Evolutionary conservation across 2,888 invertebrate genomes (phyloP), one percentile per base, ranked within the genome.

Genomic region (Cylloceria caligata): DNA sequence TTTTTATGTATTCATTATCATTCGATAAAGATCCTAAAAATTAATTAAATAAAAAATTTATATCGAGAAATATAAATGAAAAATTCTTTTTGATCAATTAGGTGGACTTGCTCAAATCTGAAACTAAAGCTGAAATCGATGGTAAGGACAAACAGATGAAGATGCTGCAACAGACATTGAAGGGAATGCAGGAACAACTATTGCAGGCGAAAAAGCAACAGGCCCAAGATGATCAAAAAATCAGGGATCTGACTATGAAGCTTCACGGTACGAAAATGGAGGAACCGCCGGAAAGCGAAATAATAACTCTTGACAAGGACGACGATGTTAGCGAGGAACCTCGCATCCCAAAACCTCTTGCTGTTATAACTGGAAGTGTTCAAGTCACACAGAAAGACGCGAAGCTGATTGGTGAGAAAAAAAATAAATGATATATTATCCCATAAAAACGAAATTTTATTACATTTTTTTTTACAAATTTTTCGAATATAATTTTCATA

Each of bases 121-220:
- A 98, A 89, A 94, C 96, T 60, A 95, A 96, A 90, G 94, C 95
- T 74, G 97, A 97, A 88, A 94, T 97, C 86, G 97, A 97, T 81
- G 95, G 96, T 80, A 97, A 97, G 91, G 97, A 97, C 21, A 96
- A 97, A 88, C 97, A 98, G 92, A 95, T 98, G 85, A 96, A 96
- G 92, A 93, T 95, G 90, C 89, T 96, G 52, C 96, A 96, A 89
- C 95, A 96, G 89, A 95, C 95, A 0, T 87, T 95, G 39, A 94
- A 95, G 85, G 94, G 94, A 7, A 94, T 95, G 94, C 95, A 95
- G 79, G 94, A 95, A 83, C 95, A 95, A 85, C 89, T 96, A 24
- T 91, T 94, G 86, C 95, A 95, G 55, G 93, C 94, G 0, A 94
- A 93, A 87, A 93, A 94, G 75, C 94, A 93, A 69, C 94, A 94